Base-by-base conservation (phyloP, 2,888 invertebrate genomes). In the Drosophila neonasuta region DNA sequence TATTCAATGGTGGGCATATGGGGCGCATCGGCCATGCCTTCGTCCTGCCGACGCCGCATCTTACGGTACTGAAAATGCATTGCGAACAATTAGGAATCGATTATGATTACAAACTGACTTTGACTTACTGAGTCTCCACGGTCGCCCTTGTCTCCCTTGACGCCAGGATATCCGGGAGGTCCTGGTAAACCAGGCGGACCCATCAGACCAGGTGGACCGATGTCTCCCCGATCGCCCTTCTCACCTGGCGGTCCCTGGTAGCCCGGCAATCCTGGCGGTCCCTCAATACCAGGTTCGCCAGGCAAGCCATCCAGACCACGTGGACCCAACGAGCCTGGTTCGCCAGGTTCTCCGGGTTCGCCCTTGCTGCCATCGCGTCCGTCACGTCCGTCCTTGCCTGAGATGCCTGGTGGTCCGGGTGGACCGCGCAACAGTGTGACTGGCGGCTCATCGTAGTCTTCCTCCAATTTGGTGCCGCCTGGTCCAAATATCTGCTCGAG, bases 131-230 rank as follows among this genome's bases (percentile, higher is more conserved):
- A 96, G 93, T 97, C 97, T 34, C 97, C 97, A 89, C 97, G 96
- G 90, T 97, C 97, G 36, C 97, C 97, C 89, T 96, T 97, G 86
- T 97, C 97, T 30, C 97, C 97, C 91, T 96, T 96, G 76, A 94
- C 93, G 36, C 97, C 97, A 2, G 97, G 97, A 91, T 97, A 97
- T 3, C 97, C 97, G 78, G 95, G 95, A 36, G 95, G 95, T 59
- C 95, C 95, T 8, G 95, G 95, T 75, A 95, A 90, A 20, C 97
- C 97, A 13, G 98, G 97, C 34, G 97, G 97, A 77, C 98, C 98
- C 94, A 98, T 96, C 87, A 97, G 93, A 67, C 98, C 98, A 10
- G 98, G 97, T 8, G 97, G 96, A 48, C 97, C 97, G 90, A 97
- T 97, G 89, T 97, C 97, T 9, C 97, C 97, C 8, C 91, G 88